Evolutionary conservation across 2,113 vertebrate genomes (phyloP).

Genomic region (Prionailurus viverrinus): DNA sequence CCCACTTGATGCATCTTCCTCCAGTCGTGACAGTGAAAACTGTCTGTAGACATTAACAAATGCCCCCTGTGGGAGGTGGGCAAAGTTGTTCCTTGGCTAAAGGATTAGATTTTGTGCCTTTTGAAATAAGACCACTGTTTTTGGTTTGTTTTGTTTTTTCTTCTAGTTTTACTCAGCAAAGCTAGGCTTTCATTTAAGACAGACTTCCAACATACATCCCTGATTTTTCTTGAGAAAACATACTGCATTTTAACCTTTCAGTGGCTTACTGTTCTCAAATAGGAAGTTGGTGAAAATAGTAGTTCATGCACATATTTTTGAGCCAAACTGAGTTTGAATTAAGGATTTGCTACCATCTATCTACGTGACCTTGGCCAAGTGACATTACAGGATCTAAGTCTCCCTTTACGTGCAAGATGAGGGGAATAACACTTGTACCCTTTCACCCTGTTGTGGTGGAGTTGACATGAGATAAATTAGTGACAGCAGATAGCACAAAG

Average conservation of each 20-base stretch:
- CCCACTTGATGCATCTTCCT: not conserved
- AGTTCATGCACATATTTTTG: not conserved
- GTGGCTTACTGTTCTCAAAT: not conserved
- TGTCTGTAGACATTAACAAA: not conserved
- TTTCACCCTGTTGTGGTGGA: not conserved
- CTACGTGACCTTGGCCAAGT: not conserved
- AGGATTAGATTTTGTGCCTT: not conserved
- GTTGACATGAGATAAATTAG: not conserved
- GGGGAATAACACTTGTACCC: accelerated
- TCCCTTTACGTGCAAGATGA: not conserved
- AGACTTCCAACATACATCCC: not conserved
- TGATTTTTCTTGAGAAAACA: conserved; percentile 14
- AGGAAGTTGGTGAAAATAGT: not conserved
- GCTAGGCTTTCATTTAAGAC: not conserved
- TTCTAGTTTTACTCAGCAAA: not conserved
- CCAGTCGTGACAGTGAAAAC: not conserved
- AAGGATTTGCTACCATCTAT: not conserved
- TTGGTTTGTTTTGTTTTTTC: not conserved
- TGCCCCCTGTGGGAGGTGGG: not conserved
- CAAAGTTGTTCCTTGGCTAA: not conserved
- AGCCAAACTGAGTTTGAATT: not conserved
- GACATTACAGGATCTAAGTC: not conserved
- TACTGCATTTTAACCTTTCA: not conserved
- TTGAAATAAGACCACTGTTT: conserved; percentile 43
- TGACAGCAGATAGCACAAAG: not conserved